Base-by-base conservation (phyloP, 2,888 invertebrate genomes). In the Agriopis leucophaearia region DNA sequence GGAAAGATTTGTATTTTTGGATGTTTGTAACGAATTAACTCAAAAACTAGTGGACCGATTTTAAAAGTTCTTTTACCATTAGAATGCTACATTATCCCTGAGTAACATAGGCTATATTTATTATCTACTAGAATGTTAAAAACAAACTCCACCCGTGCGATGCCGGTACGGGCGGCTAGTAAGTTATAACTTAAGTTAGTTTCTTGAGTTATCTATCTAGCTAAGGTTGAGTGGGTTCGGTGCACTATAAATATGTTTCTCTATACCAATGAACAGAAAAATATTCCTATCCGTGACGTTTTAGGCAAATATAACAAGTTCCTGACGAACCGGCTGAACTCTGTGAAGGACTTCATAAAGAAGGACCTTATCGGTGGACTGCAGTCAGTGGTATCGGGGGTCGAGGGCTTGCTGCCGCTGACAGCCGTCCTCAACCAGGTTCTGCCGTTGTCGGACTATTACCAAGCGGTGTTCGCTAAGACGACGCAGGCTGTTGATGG, bases 281-380 rank as follows among this genome's bases (percentile, higher is more conserved):
- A 3, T 9, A 3, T 38, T 5, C 8, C 8, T 0, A 47, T 16
- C 9, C 10, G 27, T 18, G 16, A 18, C 9, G 12, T 68, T 61
- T 73, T 40, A 93, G 92, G 92, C 2, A 91, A 90, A 82, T 93
- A 87, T 78, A 82, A 88, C 36, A 82, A 84, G 61, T 90, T 90
- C 81, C 73, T 93, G 27, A 84, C 84, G 0, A 77, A 82, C 13
- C 83, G 90, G 70, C 71, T 93, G 65, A 73, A 83, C 47, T 76
- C 73, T 0, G 85, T 90, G 0, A 86, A 86, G 52, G 89, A 93
- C 74, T 94, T 93, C 71, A 87, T 94, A 64, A 89, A 92, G 80
- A 90, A 89, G 38, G 91, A 92, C 42, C 64, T 94, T 40, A 83
- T 93, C 7, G 92, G 92, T 1, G 89, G 91, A 4, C 84, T 94